Percentiles rank a stretch among this genome's conserved stretches.
Evolutionary conservation across 2,797 vertebrate genomes (phyloP).

Genomic region (Pantherophis alleghaniensis): DNA sequence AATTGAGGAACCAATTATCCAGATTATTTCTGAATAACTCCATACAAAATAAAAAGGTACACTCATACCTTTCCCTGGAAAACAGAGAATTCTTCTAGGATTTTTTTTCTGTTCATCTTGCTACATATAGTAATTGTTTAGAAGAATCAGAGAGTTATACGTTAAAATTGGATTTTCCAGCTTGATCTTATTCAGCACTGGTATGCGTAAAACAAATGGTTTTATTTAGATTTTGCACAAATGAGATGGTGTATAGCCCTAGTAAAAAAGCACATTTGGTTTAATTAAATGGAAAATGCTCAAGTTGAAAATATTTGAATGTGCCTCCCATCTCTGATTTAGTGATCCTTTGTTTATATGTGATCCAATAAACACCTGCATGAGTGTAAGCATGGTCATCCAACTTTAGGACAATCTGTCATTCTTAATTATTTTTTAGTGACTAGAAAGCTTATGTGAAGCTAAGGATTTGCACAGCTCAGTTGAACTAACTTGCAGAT

Average conservation of each 20-base stretch:
- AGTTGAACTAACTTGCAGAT: background rate
- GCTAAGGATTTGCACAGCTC: background rate
- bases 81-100: background rate
- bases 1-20: background rate
- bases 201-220: background rate
- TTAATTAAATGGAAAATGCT: background rate
- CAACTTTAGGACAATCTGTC: background rate
- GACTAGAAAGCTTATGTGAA: background rate
- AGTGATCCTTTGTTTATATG: background rate
- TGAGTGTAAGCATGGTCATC: background rate
- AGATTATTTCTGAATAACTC: background rate
- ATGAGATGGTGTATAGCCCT: background rate
- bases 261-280: background rate
- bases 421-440: background rate
- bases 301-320: background rate
- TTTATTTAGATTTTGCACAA: background rate
- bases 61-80: background rate
- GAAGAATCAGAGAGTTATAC: background rate
- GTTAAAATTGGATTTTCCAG: background rate
- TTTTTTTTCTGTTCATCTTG: background rate
- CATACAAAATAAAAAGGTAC: background rate
- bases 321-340: background rate
- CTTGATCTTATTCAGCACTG: background rate
- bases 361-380: background rate
- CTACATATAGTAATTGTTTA: background rate